These are phyloP conservation scores for Astreopora myriophthalma DNA, from an alignment of 64 coral and sea anemone genomes.

Conservation along the genomic window DNA sequence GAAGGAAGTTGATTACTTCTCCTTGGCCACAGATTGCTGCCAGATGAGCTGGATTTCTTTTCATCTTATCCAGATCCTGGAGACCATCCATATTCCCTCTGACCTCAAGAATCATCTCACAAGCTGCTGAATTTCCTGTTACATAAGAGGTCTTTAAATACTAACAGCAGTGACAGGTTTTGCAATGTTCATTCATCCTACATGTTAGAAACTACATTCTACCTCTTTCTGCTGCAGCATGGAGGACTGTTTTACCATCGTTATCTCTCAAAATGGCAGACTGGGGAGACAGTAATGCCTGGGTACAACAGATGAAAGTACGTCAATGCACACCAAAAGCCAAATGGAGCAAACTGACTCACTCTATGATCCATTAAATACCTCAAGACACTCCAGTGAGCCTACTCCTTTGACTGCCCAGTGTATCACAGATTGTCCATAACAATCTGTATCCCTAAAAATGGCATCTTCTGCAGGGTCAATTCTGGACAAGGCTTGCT, in stretches of 20 bases:
- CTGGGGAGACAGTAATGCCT: constrained; percentile 59
- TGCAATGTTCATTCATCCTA: not conserved
- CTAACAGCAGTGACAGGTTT: not conserved
- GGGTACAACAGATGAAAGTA: too few relatives aligned
- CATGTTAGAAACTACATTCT: not conserved
- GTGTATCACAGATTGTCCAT: constrained; percentile 80
- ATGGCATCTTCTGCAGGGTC: constrained; percentile 89
- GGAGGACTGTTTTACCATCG: constrained; percentile 78
- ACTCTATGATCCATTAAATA: not conserved
- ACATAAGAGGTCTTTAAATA: not conserved
- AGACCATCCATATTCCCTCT: constrained; percentile 65
- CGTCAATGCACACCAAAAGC: too few relatives aligned
- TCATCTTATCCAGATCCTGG: constrained; percentile 67
- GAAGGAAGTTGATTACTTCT: constrained; percentile 83
- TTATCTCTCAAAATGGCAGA: constrained; percentile 65
- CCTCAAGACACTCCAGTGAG: constrained; percentile 67
- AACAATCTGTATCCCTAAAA: constrained; percentile 72
- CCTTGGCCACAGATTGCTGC: constrained; percentile 93
- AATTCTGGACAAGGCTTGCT: constrained; percentile 71
- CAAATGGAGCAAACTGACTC: too few relatives aligned
- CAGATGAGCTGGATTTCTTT: constrained; percentile 84
- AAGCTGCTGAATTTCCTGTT: constrained; percentile 75
- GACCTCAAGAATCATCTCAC: constrained; percentile 76
- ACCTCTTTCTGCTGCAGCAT: constrained; percentile 91
- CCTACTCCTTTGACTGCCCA: constrained; percentile 85